Base-by-base conservation (phyloP, 2,888 invertebrate species). In the Rotaria macrura region DNA sequence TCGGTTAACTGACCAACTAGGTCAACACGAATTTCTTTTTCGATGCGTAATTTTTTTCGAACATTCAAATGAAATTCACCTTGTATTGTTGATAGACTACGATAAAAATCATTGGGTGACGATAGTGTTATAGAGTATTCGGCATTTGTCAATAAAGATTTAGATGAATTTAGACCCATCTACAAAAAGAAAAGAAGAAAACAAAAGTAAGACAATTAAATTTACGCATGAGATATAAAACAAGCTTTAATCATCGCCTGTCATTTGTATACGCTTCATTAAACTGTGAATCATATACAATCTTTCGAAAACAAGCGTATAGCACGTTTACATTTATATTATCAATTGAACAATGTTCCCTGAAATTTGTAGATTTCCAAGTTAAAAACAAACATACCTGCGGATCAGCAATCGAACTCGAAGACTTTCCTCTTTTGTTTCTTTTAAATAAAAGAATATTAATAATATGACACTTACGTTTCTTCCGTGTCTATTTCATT, bases 21-120 rank as follows among this genome's bases (percentile, higher is more conserved):
- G 43, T 79, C 79, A 25, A 79, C 10, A 43, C 79, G 79, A 43
- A 79, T 79, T 79, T 79, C 79, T 79, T 79, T 79, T 79, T 79
- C 79, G n/a, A 79, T 79, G 25, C 43, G 79, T 43, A 79, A n/a
- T 43, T 79, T 79, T 43, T 43, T 25, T 79, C 79, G 43, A 43
- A 79, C 43, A 79, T 79, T 79, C 4, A 79, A 43, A 79, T 79
- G 43, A 79, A 79, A 79, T 79, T 79, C 79, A 43, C 79, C 79
- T 43, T 79, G 79, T 34, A 79, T 79, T 79, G 79, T n/a, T 14
- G 40, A n/a, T 43, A 43, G 25, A 43, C 7, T n/a, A 40, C 79
- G 79, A 79, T 79, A 79, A 25, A 43, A 40, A 43, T 40, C 43
- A 65, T 65, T 65, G 7, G 65, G 34, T n/a, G 79, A 79, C 3